Base-by-base conservation (phyloP, 2,797 vertebrate species). In the Liparis tanakae region DNA sequence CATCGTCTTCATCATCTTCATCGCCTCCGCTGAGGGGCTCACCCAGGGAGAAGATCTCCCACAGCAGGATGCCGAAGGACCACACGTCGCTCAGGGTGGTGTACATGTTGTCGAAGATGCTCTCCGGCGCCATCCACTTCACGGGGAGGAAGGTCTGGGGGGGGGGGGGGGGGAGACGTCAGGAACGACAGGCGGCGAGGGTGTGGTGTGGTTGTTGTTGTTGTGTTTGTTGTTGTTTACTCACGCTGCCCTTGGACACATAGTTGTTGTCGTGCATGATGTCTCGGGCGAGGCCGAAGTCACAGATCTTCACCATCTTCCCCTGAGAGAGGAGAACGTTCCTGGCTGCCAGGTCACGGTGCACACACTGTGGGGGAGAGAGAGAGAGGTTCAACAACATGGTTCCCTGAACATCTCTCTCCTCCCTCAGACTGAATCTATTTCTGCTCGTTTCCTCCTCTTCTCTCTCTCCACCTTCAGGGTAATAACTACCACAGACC, bases 261-360 rank as follows among this genome's bases (percentile, higher is more conserved):
- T 99, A 99, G 94, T 99, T 99, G 71, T 97, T 99, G 90, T 99
- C 98, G 5, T 99, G 98, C 98, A 99, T 99, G 91, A 99, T 99
- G 91, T 99, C 98, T 82, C 98, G 95, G 76, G 98, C 98, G 88
- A 99, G 89, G 10, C 98, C 98, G 50, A 99, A 99, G 92, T 99
- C 98, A 83, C 98, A 99, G 90, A 99, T 99, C 93, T 99, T 99
- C 88, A 99, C 98, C 0, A 99, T 99, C 88, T 98, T 99, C 70
- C 98, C 98, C 83, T 99, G 97, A 64, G 98, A 98, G 77, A 99
- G 93, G 44, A 99, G 96, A 74, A 99, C 98, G 0, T 99, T 99
- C 57, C 98, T 96, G 83, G 98, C 98, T 0, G 98, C 98, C 79
- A 99, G 93, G 89, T 99, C 98, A 66, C 98, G 95, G 83, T 99